Base-by-base conservation (phyloP, 2,888 invertebrate genomes). In the Drosophila colorata region DNA sequence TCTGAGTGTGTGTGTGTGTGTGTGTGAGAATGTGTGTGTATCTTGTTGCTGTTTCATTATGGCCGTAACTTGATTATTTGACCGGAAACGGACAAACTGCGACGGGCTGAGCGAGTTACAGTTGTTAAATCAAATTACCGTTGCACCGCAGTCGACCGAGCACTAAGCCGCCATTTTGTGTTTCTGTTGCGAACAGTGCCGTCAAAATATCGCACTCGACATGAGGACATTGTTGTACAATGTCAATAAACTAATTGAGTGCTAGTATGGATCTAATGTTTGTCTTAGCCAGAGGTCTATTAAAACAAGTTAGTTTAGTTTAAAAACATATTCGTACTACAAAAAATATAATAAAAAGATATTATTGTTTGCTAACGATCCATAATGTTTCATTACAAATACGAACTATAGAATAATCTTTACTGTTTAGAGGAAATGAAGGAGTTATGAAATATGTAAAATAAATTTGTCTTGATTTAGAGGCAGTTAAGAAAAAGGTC, bases 121-220 rank as follows among this genome's bases (percentile, higher is more conserved):
- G 68, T 63, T 72, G 38, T 56, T 35, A 56, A 75, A 78, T 70
- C 40, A 57, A 76, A 83, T 78, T 73, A 67, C 41, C 43, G 20
- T 44, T 61, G 56, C 68, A 48, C 47, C 46, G 44, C 59, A 67
- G 40, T 23, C 25, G 16, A 6, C 33, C 53, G 38, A 33, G 43
- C 59, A 37, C 23, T 13, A 18, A 18, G 44, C 28, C 28, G 37
- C 14, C 53, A 59, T 53, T 64, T 60, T 60, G 23, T 33, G 16
- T 11, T n/a, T 8, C 20, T n/a, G 7, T 2, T 11, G 16, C 4
- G 43, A 48, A 60, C 40, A 60, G 52, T 44, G 25, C n/a, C 40
- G 51, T 18, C 55, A 59, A 47, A 66, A 47, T 23, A 20, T 11
- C 0, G 38, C 5, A 13, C 8, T 14, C 5, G 28, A 23, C 9